Percentiles rank a stretch among this genome's conserved stretches.
Conservation (phyloP, 1,140 invertebrate genomes). For the Globodera rostochiensis region DNA sequence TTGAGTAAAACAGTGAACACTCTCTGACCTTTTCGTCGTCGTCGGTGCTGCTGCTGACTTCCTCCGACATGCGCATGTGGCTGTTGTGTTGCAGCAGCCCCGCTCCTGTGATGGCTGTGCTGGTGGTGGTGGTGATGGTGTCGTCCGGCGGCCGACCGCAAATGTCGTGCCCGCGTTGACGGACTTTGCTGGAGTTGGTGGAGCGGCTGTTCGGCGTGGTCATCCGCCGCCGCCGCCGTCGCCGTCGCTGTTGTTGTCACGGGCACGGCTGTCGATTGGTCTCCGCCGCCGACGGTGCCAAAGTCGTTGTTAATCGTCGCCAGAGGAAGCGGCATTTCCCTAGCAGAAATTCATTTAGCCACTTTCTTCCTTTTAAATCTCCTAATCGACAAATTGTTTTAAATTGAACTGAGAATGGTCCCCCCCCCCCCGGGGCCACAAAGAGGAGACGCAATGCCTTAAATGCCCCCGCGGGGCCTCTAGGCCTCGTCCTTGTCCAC, state of each 20-base stretch:
- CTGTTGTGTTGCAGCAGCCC: neutral
- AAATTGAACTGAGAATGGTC: neutral
- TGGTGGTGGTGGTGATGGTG: neutral
- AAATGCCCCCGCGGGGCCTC: too few species aligned
- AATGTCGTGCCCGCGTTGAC: neutral
- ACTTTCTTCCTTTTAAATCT: neutral
- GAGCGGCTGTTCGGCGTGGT: neutral
- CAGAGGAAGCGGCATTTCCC: constrained; percentile 3
- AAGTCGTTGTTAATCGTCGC: neutral
- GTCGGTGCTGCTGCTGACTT: neutral
- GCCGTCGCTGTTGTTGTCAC: neutral
- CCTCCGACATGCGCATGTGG: too few species aligned
- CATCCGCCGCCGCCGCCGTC: neutral
- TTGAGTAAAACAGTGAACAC: neutral
- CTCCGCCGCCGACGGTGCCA: neutral
- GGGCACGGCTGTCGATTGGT: neutral
- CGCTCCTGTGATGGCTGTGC: neutral
- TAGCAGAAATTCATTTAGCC: neutral
- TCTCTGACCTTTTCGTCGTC: constrained; percentile 9
- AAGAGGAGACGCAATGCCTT: neutral
- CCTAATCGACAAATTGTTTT: neutral
- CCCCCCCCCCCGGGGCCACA: too few species aligned
- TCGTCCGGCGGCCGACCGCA: neutral
- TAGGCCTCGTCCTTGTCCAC: too few species aligned
- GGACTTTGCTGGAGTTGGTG: neutral